Base-by-base conservation (phyloP, 2,113 vertebrate species). In the Lophura nycthemera region DNA sequence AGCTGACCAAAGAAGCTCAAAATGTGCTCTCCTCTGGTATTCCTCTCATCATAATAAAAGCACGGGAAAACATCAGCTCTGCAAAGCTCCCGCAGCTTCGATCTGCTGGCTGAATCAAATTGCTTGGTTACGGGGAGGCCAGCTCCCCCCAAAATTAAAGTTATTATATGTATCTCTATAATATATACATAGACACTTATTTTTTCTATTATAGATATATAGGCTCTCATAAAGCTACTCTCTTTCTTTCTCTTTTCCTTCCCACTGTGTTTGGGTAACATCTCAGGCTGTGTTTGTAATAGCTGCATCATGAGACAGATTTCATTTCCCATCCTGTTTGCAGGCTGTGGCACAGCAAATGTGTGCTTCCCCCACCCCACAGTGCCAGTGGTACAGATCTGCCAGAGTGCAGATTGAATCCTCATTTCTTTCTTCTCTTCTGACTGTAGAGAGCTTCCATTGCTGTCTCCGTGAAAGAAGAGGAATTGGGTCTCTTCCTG, bases 291-390 rank as follows among this genome's bases (percentile, higher is more conserved):
- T 59, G 67, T 59, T 36, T 79, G 8, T 40, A 87, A 66, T 32
- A 93, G 86, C 77, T 82, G 50, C 66, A 73, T 72, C 64, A n/a
- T 59, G 81, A 90, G 89, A 50, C 63, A 73, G 84, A 91, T 75
- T 76, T 91, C 56, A n/a, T 83, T 94, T 96, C 92, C 86, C 10
- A 0, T 89, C 54, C 59, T 63, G 70, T 74, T 89, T 76, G 89
- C 87, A 63, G 94, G 77, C 67, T 73, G 78, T 20, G 81, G 83
- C 89, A 72, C 57, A 75, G n/a, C 11, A 21, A 45, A 38, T 3
- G 34, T 61, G 2, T 3, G 2, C 56, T 50, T 15, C 57, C 57
- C 64, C 10, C 40, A 8, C 71, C 73, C 52, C 14, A 4, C 52
- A 16, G 19, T 0, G 0, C 24, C 45, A 8, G 83, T 2, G 1